A percentile compares a stretch with the other conserved stretches of the same genome.
Evolutionary conservation across 2,113 vertebrate species (phyloP).

Genomic region (Semicossyphus pulcher): DNA sequence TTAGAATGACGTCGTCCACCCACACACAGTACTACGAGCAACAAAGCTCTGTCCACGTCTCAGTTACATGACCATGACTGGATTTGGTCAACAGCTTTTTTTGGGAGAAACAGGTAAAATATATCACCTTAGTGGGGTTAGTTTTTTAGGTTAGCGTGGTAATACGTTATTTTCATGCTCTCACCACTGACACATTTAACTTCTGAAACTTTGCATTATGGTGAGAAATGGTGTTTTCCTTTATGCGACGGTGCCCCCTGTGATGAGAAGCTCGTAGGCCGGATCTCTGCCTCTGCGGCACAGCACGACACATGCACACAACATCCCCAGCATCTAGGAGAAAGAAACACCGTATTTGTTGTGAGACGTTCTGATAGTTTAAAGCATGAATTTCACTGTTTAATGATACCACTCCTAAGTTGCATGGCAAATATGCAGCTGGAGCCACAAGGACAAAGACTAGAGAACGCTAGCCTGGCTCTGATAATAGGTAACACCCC

Average conservation of each 20-base stretch:
- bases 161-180: conserved; percentile 58
- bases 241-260: conserved; percentile 90
- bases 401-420: too few relatives aligned
- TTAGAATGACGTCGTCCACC: conserved; percentile 6
- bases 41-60: conserved; percentile 1
- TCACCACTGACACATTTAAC: conserved; percentile 78
- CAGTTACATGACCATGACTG: conserved; percentile 38
- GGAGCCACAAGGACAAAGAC: too few relatives aligned
- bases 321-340: conserved; percentile 92
- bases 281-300: conserved; percentile 92
- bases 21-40: conserved; percentile 9
- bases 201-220: conserved; percentile 15
- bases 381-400: too few relatives aligned
- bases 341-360: not conserved
- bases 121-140: conserved; percentile 39
- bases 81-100: conserved; percentile 57
- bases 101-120: conserved; percentile 29
- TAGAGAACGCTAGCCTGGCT: too few relatives aligned
- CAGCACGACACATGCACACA: conserved; percentile 92
- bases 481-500: too few relatives aligned
- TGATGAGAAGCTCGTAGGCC: conserved; percentile 93
- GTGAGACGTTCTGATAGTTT: not conserved
- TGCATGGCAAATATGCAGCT: too few relatives aligned
- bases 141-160: conserved; percentile 40
- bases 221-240: conserved; percentile 34